Percentiles rank a stretch among this genome's conserved stretches.
These are phyloP conservation scores for Saccostrea glomerata DNA, from an alignment of 1,140 invertebrate species.

Conservation along the genomic window DNA sequence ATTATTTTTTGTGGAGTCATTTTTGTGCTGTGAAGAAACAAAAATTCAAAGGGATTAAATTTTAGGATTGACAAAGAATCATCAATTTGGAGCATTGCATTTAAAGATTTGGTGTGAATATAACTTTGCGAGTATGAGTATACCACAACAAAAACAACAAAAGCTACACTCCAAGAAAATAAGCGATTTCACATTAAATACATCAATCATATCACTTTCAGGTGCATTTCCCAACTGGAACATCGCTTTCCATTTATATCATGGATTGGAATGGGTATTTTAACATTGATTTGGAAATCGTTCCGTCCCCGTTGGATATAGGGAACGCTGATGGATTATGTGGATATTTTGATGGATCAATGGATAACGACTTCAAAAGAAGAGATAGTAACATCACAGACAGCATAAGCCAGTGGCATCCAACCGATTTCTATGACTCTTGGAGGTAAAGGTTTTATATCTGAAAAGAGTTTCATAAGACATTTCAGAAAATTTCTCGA, in stretches of 20 bases:
- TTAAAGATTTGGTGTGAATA: no score
- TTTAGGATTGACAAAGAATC: no score
- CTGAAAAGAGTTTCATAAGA: no score
- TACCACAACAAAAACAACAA: no score
- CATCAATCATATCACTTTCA: neutral
- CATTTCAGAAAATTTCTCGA: no score
- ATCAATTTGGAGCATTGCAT: no score
- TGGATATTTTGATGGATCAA: neutral
- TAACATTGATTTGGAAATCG: neutral
- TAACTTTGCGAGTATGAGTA: no score
- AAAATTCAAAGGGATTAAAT: no score
- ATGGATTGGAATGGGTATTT: neutral
- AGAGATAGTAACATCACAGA: neutral
- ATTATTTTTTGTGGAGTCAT: no score
- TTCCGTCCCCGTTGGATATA: neutral
- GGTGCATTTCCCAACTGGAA: neutral
- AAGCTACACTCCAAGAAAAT: no score
- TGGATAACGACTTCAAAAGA: neutral
- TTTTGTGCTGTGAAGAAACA: no score
- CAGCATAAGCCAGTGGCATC: neutral
- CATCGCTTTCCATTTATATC: neutral
- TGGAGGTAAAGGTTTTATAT: neutral
- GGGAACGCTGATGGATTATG: neutral
- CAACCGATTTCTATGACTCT: neutral
- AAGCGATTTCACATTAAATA: no score